Evolutionary conservation across 2,797 vertebrate species (phyloP).

Genomic region (Acipenser ruthenus): DNA sequence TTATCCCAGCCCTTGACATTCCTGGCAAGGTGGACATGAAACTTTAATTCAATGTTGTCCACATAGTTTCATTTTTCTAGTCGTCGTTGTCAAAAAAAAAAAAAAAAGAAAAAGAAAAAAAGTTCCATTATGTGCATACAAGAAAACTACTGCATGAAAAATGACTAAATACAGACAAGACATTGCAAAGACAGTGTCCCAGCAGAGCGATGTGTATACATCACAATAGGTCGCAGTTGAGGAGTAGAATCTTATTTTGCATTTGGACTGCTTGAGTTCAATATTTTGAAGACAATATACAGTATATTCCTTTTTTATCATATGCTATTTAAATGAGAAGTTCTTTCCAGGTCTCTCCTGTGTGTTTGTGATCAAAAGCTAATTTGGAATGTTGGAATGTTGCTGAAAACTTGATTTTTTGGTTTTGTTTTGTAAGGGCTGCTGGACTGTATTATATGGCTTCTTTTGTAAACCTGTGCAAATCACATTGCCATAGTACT

Average conservation of each 20-base stretch:
- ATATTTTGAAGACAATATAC: too few relatives aligned
- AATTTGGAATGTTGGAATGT: neutral
- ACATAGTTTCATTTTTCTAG: slow-evolving; percentile 61
- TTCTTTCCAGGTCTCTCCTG: neutral
- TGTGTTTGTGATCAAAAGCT: too few relatives aligned
- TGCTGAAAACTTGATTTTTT: slow-evolving; percentile 31
- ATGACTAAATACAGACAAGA: slow-evolving; percentile 49
- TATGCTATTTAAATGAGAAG: slow-evolving; percentile 24
- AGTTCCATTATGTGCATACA: slow-evolving; percentile 69
- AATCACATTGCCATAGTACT: slow-evolving; percentile 48
- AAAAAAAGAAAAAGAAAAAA: slow-evolving; percentile 46
- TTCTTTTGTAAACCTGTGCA: slow-evolving; percentile 62
- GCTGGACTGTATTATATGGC: slow-evolving; percentile 51
- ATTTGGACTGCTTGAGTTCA: neutral
- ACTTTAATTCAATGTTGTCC: slow-evolving; percentile 61
- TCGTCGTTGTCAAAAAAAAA: slow-evolving; percentile 32
- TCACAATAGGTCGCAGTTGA: neutral
- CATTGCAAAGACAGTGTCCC: slow-evolving; percentile 51
- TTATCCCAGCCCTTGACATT: slow-evolving; percentile 67
- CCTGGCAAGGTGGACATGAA: slow-evolving; percentile 66
- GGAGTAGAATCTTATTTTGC: neutral
- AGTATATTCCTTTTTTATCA: slow-evolving; percentile 40
- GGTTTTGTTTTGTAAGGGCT: slow-evolving; percentile 25
- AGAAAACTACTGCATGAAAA: slow-evolving; percentile 66
- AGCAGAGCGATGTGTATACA: slow-evolving; percentile 42